Percentiles rank a stretch among this genome's conserved stretches.
Evolutionary conservation across 2,888 invertebrate species (phyloP).

Genomic region (Drosophila fungiperda): DNA sequence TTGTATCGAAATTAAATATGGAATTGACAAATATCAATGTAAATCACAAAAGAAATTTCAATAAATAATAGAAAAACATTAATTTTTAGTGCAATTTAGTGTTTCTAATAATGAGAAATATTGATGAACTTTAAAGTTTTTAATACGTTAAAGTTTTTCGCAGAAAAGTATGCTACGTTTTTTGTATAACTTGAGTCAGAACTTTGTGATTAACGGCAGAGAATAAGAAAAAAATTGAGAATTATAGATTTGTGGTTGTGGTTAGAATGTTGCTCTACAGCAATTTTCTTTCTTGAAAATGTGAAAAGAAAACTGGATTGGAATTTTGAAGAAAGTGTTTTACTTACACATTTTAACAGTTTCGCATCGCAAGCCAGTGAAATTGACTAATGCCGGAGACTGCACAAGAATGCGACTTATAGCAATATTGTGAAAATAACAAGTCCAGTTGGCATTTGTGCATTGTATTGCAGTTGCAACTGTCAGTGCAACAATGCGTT

Average conservation of each 20-base stretch:
- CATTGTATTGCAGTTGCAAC: conserved; percentile 17
- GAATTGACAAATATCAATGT: too few relatives aligned
- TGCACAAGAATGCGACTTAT: conserved; percentile 35
- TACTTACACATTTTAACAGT: background rate
- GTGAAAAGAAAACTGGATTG: too few relatives aligned
- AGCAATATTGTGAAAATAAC: conserved; percentile 24
- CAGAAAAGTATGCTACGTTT: background rate
- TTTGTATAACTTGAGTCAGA: background rate
- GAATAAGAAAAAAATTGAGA: background rate
- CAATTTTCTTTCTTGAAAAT: background rate
- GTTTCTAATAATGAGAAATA: background rate
- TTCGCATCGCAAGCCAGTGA: background rate
- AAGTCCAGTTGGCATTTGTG: conserved; percentile 33
- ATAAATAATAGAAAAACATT: background rate
- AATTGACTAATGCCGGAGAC: conserved; percentile 3
- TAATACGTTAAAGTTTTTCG: background rate
- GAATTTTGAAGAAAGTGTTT: background rate
- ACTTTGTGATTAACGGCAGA: background rate
- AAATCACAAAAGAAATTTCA: background rate
- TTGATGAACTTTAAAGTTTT: background rate
- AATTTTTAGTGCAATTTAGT: background rate
- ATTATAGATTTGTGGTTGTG: background rate
- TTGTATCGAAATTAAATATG: background rate
- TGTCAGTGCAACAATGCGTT: conserved; percentile 33
- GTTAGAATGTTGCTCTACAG: background rate